Percentiles rank a stretch among this genome's conserved stretches.
Evolutionary conservation across 30 jellyfish, hydroid and myxozoan species (phyloP).

Genomic region (Catostylus mosaicus): DNA sequence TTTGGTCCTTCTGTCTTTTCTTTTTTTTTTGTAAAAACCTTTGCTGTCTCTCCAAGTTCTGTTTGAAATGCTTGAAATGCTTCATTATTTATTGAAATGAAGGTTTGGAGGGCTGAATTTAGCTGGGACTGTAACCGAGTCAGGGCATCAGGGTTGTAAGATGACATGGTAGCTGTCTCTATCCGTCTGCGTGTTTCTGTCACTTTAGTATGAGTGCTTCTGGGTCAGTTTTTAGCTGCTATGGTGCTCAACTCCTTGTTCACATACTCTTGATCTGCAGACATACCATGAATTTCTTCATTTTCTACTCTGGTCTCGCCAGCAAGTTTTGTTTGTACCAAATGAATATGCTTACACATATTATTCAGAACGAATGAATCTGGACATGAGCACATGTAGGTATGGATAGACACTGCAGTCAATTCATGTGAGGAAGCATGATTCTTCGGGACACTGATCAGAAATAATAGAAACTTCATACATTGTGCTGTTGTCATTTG

Average conservation of each 20-base stretch:
- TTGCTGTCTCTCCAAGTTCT: constrained; percentile 15
- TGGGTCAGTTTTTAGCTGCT: constrained; percentile 15
- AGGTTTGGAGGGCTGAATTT: constrained; percentile 1
- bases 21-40: neutral
- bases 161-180: neutral
- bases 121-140: neutral
- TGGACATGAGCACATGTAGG: constrained; percentile 21
- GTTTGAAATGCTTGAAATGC: neutral
- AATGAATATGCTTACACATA: constrained; percentile 27
- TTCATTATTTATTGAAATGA: constrained; percentile 7
- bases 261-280: constrained; percentile 2
- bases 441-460: too few relatives aligned
- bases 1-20: neutral
- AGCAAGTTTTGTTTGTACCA: neutral
- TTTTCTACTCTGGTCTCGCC: neutral
- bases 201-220: neutral
- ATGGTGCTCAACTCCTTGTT: neutral
- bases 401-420: constrained; percentile 11
- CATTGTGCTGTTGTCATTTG: too few relatives aligned
- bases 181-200: constrained; percentile 1
- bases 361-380: constrained; percentile 14
- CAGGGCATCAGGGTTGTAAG: constrained; percentile 11
- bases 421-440: too few relatives aligned
- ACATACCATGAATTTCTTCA: constrained; percentile 8
- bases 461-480: too few relatives aligned